phyloP scores from a whole-genome alignment of 1,140 invertebrate genomes.

The Antheraea pernyi region DNA sequence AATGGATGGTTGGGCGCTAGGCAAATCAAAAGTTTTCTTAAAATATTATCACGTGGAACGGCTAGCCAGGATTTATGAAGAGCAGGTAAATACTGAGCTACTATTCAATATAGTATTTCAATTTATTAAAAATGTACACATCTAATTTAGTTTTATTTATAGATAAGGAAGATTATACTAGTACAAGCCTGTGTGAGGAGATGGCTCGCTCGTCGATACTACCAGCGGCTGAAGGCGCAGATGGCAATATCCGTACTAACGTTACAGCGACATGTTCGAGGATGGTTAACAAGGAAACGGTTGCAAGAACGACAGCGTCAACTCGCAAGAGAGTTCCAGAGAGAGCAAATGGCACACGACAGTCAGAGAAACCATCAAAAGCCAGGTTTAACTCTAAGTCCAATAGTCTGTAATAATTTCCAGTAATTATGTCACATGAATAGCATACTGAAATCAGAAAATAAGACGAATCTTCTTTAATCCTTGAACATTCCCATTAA shows the following conservation, averaged over 20 bases:
- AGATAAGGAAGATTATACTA: constrained; percentile 85
- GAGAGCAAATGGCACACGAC: constrained; percentile 60
- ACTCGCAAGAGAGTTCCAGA: constrained; percentile 68
- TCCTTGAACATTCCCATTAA: no score
- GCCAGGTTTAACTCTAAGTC: constrained; percentile 27
- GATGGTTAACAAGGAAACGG: constrained; percentile 81
- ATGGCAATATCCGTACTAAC: constrained; percentile 84
- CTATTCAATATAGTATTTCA: background rate
- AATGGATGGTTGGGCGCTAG: constrained; percentile 92
- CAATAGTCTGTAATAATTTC: no score
- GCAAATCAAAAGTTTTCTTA: constrained; percentile 92
- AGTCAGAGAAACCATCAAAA: constrained; percentile 62
- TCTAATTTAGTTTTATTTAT: constrained; percentile 31
- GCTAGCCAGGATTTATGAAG: constrained; percentile 88
- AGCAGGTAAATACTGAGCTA: constrained; percentile 75
- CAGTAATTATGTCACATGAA: background rate
- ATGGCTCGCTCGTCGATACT: constrained; percentile 84
- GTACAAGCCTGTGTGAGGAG: constrained; percentile 86
- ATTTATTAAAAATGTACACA: background rate
- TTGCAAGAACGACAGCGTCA: constrained; percentile 67
- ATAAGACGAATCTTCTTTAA: no score
- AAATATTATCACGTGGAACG: constrained; percentile 94
- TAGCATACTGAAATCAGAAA: no score
- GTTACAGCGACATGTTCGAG: constrained; percentile 83
- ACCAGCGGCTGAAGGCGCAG: constrained; percentile 80